phyloP scores from a whole-genome alignment of 2,113 vertebrate genomes.

The Ellobius talpinus region DNA sequence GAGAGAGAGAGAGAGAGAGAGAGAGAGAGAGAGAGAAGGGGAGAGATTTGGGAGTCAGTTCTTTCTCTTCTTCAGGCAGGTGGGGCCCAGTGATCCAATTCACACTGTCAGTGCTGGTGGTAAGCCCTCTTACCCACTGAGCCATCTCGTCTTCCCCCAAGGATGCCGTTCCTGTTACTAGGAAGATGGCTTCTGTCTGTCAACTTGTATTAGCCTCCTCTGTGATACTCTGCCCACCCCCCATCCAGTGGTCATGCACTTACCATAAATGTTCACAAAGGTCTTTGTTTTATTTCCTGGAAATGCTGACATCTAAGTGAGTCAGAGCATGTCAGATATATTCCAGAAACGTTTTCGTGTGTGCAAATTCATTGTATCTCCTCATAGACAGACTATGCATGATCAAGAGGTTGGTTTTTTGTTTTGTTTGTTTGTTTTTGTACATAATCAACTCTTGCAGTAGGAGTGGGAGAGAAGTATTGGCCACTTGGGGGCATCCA shows the following conservation, averaged over 20 bases:
- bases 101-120: neutral
- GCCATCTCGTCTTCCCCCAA: rapidly evolving
- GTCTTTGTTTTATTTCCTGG: constrained; percentile 41
- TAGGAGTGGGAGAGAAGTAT: neutral
- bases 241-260: neutral
- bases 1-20: neutral
- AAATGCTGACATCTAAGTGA: neutral
- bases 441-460: neutral
- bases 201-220: neutral
- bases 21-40: neutral
- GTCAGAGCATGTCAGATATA: neutral
- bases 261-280: neutral
- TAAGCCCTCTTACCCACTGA: neutral
- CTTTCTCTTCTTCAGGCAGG: neutral
- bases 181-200: neutral
- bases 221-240: neutral
- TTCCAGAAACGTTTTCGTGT: neutral
- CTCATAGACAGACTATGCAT: neutral
- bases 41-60: neutral
- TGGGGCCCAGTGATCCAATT: neutral
- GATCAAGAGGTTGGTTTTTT: neutral
- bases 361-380: neutral
- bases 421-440: neutral
- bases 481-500: constrained; percentile 41
- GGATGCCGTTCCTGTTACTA: neutral